These are phyloP conservation scores for Schizaphis graminum DNA, from an alignment of 2,888 invertebrate species.

Conservation along the genomic window DNA sequence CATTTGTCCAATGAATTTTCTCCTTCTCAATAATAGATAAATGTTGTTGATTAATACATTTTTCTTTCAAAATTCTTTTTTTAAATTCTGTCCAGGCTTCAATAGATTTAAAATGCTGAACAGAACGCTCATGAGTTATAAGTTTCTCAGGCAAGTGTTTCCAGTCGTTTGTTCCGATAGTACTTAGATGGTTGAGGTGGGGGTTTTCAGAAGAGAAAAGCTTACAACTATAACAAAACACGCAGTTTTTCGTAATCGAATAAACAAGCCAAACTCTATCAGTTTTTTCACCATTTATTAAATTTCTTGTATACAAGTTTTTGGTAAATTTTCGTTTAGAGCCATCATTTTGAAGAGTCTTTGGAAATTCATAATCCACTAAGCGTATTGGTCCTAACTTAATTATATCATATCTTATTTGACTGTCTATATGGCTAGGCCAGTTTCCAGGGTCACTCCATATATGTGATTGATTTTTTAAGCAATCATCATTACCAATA, in stretches of 20 bases:
- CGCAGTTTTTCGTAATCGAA: background rate
- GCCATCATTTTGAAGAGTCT: too few relatives aligned
- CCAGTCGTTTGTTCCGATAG: background rate
- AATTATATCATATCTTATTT: constrained; percentile 10
- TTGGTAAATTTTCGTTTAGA: too few relatives aligned
- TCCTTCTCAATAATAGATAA: constrained; percentile 23
- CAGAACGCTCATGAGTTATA: background rate
- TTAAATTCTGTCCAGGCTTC: constrained; percentile 7
- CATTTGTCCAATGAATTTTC: too few relatives aligned
- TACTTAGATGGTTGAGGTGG: background rate
- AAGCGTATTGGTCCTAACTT: background rate
- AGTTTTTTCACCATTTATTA: background rate
- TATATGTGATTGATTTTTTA: background rate
- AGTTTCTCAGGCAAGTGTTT: background rate
- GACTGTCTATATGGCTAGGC: background rate
- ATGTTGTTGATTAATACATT: background rate
- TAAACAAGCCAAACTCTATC: background rate
- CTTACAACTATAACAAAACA: background rate
- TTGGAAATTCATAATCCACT: background rate
- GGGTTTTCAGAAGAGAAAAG: background rate
- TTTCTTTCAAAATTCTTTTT: background rate
- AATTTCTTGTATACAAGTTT: background rate
- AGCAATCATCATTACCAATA: background rate
- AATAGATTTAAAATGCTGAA: constrained; percentile 7
- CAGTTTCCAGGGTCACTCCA: constrained; percentile 23